phyloP scores from a whole-genome alignment of 2,797 vertebrate species.

The Luscinia luscinia region DNA sequence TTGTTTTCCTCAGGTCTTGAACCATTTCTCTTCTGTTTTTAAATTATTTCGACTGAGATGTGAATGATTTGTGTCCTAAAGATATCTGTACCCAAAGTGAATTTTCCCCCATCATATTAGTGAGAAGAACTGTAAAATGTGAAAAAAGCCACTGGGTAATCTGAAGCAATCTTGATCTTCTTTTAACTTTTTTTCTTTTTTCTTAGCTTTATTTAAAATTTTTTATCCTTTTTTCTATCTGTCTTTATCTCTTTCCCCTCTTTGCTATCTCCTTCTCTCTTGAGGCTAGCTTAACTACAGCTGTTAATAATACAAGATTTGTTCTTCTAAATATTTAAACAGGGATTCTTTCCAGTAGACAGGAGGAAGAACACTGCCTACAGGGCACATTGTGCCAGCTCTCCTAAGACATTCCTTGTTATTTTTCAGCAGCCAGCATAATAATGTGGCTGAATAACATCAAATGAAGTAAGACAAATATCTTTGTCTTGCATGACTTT shows the following conservation, averaged over 20 bases:
- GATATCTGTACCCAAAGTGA: neutral
- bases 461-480: conserved; percentile 64
- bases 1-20: neutral
- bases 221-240: neutral
- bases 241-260: neutral
- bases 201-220: neutral
- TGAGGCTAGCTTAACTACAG: neutral
- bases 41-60: neutral
- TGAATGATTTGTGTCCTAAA: neutral
- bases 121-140: neutral
- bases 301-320: conserved; percentile 32
- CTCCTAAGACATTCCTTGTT: conserved; percentile 53
- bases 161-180: neutral
- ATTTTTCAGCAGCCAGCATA: conserved; percentile 51
- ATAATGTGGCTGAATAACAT: conserved; percentile 61
- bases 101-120: neutral
- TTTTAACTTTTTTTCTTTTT: neutral
- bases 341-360: conserved; percentile 66
- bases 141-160: neutral
- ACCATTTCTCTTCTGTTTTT: neutral
- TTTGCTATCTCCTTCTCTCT: neutral
- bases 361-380: conserved; percentile 48
- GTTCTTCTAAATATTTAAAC: conserved; percentile 66
- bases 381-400: conserved; percentile 34
- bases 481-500: neutral